These are phyloP conservation scores for Athene cunicularia DNA, from an alignment of 2,113 vertebrate genomes.

Conservation along the genomic window DNA sequence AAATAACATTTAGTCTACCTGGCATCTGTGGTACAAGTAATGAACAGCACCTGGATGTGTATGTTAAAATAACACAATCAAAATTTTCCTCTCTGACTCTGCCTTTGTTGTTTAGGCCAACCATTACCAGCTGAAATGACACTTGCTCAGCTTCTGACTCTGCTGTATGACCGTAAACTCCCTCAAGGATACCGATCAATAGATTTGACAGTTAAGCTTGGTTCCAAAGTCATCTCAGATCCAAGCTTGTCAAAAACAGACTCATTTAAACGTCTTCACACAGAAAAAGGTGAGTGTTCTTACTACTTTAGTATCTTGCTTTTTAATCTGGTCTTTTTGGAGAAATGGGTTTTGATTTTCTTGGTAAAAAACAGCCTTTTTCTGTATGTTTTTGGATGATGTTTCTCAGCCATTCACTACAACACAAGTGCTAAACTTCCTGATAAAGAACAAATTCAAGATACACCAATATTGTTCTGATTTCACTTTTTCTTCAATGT, in stretches of 20 bases:
- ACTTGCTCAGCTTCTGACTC: conserved; percentile 93
- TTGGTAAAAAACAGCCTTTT: background rate
- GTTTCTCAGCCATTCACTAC: background rate
- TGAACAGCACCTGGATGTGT: background rate
- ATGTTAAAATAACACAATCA: background rate
- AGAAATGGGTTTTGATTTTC: background rate
- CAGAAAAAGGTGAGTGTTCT: conserved; percentile 89
- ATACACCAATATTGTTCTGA: background rate
- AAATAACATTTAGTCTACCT: background rate
- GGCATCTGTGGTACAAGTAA: background rate
- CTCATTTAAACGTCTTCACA: conserved; percentile 96
- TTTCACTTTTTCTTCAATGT: background rate
- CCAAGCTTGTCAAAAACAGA: conserved; percentile 96
- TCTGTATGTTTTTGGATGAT: background rate
- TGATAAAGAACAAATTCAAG: background rate
- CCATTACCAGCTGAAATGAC: conserved; percentile 96
- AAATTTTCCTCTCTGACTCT: background rate
- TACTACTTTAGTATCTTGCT: background rate
- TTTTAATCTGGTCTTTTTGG: background rate
- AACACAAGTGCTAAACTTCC: background rate
- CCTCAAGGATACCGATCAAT: conserved; percentile 97
- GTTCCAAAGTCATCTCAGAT: conserved; percentile 97
- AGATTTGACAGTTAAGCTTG: conserved; percentile 94
- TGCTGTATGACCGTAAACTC: conserved; percentile 94
- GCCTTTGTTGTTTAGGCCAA: conserved; percentile 82